Evolutionary conservation across 2,113 vertebrate genomes (phyloP).

Genomic region (Ammodytes dubius): DNA sequence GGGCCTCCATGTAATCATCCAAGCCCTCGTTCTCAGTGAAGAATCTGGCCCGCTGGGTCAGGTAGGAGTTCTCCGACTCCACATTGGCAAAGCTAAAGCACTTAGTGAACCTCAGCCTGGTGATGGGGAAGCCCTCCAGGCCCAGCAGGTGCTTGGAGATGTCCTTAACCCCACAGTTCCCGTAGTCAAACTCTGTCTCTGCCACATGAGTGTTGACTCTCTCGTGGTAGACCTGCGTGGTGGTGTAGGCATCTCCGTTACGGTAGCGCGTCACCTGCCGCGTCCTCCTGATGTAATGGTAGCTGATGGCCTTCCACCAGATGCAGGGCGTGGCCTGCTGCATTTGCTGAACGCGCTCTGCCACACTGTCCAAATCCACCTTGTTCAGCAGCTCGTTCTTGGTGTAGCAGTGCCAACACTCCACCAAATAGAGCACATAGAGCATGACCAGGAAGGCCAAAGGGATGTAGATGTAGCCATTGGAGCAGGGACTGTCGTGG

Average conservation of each 20-base stretch:
- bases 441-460: conserved; percentile 96
- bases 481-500: conserved; percentile 96
- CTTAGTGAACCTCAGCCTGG: conserved; percentile 95
- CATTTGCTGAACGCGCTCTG: conserved; percentile 92
- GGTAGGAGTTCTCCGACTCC: conserved; percentile 96
- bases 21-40: conserved; percentile 97
- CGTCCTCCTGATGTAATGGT: conserved; percentile 94
- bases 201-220: conserved; percentile 96
- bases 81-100: conserved; percentile 99
- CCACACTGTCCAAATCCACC: conserved; percentile 90
- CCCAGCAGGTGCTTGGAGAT: conserved; percentile 94
- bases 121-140: conserved; percentile 91
- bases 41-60: conserved; percentile 95
- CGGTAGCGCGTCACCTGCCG: conserved; percentile 95
- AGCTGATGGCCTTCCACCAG: conserved; percentile 99
- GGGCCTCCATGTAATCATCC: conserved; percentile 98
- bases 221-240: conserved; percentile 92
- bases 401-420: conserved; percentile 97
- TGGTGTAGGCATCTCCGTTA: conserved; percentile 94
- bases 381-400: conserved; percentile 93
- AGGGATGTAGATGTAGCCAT: conserved; percentile 97
- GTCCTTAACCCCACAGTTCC: conserved; percentile 94
- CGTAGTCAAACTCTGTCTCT: conserved; percentile 95
- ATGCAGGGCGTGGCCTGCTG: conserved; percentile 97
- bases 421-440: conserved; percentile 95